Percentiles rank a stretch among this genome's conserved stretches.
phyloP scores from a whole-genome alignment of 2,113 vertebrate species.

The Ondatra zibethicus region DNA sequence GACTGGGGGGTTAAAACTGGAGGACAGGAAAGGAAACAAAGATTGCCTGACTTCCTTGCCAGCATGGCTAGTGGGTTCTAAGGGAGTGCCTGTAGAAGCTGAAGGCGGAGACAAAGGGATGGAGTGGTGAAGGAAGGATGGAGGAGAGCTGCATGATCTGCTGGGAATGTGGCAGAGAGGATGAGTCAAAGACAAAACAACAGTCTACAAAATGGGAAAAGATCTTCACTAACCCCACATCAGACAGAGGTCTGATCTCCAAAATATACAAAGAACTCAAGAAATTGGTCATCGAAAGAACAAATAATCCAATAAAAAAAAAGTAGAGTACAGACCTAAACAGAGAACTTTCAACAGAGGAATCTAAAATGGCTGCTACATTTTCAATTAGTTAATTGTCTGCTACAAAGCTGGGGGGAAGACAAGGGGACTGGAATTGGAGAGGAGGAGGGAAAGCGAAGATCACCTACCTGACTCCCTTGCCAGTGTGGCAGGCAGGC shows the following conservation, averaged over 20 bases:
- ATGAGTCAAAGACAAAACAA: no score
- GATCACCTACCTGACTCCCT: background rate
- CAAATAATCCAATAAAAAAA: no score
- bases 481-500: background rate
- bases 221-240: no score
- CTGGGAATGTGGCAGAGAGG: background rate
- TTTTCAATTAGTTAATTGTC: no score
- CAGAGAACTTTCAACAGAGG: no score
- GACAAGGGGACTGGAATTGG: background rate
- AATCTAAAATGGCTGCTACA: no score
- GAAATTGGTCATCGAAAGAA: no score
- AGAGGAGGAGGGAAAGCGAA: background rate
- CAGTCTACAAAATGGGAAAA: no score
- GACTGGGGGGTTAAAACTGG: background rate
- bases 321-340: no score
- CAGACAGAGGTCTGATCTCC: no score
- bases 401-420: background rate
- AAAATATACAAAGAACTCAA: no score
- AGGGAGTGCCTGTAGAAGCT: background rate
- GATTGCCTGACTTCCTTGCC: background rate
- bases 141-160: background rate
- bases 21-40: background rate
- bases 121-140: background rate
- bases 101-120: background rate
- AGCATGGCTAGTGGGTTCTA: background rate